A percentile compares a stretch with the other conserved stretches of the same genome.
phyloP scores from a whole-genome alignment of 2,888 invertebrate species.

The Hirtodrosophila confusa region DNA sequence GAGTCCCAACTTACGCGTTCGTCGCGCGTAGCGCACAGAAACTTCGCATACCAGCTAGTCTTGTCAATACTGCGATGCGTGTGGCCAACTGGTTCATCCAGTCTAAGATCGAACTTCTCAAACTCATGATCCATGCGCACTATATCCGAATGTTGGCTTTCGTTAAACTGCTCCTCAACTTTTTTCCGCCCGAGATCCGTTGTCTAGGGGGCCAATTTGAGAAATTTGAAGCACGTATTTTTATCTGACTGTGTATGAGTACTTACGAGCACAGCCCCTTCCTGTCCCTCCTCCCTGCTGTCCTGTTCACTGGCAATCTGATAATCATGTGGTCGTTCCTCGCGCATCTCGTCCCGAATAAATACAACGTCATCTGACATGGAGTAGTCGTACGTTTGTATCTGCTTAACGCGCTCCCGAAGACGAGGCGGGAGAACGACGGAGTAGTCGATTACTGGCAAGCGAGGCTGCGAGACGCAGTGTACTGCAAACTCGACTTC shows the following conservation, averaged over 20 bases:
- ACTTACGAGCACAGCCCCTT: constrained; percentile 39
- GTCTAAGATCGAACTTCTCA: constrained; percentile 70
- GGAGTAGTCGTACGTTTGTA: constrained; percentile 76
- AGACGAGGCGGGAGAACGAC: constrained; percentile 77
- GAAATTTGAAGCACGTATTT: too few relatives aligned
- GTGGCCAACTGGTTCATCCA: constrained; percentile 69
- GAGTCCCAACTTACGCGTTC: constrained; percentile 83
- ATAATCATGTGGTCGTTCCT: constrained; percentile 46
- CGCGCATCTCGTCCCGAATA: constrained; percentile 67
- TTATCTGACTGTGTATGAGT: too few relatives aligned
- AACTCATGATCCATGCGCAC: constrained; percentile 78
- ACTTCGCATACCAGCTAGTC: constrained; percentile 80
- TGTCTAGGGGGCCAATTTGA: constrained; percentile 13
- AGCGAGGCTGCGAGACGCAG: constrained; percentile 53
- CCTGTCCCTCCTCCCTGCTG: constrained; percentile 35
- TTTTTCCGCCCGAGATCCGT: constrained; percentile 25
- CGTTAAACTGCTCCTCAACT: constrained; percentile 67
- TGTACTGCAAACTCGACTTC: constrained; percentile 74
- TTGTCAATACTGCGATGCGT: constrained; percentile 54
- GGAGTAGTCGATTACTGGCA: constrained; percentile 75
- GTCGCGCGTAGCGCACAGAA: constrained; percentile 71
- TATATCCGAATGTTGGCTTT: constrained; percentile 81
- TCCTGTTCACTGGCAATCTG: constrained; percentile 54
- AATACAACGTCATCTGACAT: constrained; percentile 75
- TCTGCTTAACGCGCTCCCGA: constrained; percentile 75